phyloP scores from a whole-genome alignment of 2,113 vertebrate species.

The Vireo altiloquus region DNA sequence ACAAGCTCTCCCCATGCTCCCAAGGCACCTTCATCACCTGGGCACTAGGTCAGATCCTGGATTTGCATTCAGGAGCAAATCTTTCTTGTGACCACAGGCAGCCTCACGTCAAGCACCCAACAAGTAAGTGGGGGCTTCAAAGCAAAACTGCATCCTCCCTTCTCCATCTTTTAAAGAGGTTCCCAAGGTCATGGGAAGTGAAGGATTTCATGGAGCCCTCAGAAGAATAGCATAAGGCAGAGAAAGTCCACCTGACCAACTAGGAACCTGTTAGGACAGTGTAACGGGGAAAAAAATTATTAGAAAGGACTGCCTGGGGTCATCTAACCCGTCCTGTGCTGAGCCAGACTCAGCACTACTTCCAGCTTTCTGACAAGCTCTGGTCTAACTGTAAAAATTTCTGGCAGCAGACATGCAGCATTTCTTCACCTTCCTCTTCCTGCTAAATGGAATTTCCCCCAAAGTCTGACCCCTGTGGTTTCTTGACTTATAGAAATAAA shows the following conservation, averaged over 20 bases:
- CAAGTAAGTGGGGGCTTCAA: not conserved
- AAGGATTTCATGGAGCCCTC: not conserved
- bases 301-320: not conserved
- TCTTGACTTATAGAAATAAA: not conserved
- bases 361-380: not conserved
- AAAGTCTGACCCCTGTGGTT: not conserved
- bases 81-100: not conserved
- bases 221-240: not conserved
- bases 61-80: not conserved
- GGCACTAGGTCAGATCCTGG: not conserved
- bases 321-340: not conserved
- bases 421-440: not conserved
- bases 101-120: not conserved
- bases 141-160: not conserved
- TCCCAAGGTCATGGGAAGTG: not conserved
- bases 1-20: not conserved
- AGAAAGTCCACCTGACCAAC: not conserved
- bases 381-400: not conserved
- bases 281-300: fast-evolving
- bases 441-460: not conserved
- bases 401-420: not conserved
- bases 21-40: not conserved
- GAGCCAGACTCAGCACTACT: not conserved
- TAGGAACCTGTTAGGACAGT: not conserved
- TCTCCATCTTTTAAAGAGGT: not conserved